Evolutionary conservation across 2,113 vertebrate species (phyloP), one percentile per base, ranked within the genome.

Genomic region (Irena cyanogastra): DNA sequence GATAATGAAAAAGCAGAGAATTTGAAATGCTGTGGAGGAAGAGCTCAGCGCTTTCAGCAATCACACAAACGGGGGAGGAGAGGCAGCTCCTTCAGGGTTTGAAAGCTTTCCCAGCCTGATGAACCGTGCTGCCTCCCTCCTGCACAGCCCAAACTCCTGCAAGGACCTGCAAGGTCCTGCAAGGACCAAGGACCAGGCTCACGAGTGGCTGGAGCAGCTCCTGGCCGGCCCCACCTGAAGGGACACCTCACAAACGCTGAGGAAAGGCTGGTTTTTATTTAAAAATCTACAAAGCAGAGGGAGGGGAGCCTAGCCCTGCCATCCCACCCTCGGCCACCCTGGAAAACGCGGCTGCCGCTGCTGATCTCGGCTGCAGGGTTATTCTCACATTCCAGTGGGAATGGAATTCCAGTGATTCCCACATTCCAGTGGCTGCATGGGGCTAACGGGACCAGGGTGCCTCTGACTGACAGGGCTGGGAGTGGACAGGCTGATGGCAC

Each of bases 111-210:
- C 39, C 90, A 97, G 89, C 68, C 96, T 96, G 91, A 97, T 90
- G 97, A 96, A 72, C 57, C 81, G 8, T 30, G 68, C 27, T 37
- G 68, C 95, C 94, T 97, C 97, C 95, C 94, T 97, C 97, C 97
- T 23, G 35, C 83, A 27, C 63, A 96, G 91, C 69, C 33, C 41
- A 18, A 77, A 86, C 39, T 45, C 94, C 76, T 63, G 77, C 84
- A 6, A 71, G 87, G 54, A 72, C 19, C 83, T n/a, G n/a, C n/a
- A n/a, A n/a, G n/a, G n/a, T 45, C 94, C 76, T 63, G 77, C 84
- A 6, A 71, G 87, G 54, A 72, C 19, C 83, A n/a, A n/a, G n/a
- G n/a, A n/a, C n/a, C n/a, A n/a, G 72, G 50, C 87, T 98, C 83
- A 50, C 94, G 59, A 84, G 41, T 23, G 71, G 74, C 57, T 5